A percentile compares a stretch with the other conserved stretches of the same genome.
Conservation (phyloP, 2,888 invertebrate genomes). For the Athetis lepigone region DNA sequence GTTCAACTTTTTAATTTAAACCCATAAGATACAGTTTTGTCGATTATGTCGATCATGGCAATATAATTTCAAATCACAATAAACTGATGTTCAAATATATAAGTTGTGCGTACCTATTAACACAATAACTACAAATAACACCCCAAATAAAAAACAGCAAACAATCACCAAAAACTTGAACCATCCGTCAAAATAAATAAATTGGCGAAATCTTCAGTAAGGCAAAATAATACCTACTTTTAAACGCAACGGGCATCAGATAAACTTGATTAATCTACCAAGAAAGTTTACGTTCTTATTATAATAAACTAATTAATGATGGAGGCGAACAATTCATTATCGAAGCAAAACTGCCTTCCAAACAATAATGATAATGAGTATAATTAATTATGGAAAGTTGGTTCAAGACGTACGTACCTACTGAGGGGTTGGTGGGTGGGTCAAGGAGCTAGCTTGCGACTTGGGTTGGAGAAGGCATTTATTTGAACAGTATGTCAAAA, state of each 20-base stretch:
- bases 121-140: not conserved
- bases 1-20: too few relatives aligned
- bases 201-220: constrained; percentile 57
- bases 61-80: too few relatives aligned
- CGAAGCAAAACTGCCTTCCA: constrained; percentile 90
- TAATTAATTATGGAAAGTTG: constrained; percentile 91
- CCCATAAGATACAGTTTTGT: too few relatives aligned
- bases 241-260: constrained; percentile 83
- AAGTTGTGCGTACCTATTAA: too few relatives aligned
- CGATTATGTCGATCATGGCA: too few relatives aligned
- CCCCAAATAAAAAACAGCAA: constrained; percentile 17
- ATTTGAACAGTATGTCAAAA: too few relatives aligned
- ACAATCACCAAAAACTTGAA: constrained; percentile 47
- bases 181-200: constrained; percentile 62
- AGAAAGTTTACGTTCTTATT: constrained; percentile 88
- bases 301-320: constrained; percentile 91
- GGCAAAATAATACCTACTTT: constrained; percentile 67
- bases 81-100: too few relatives aligned
- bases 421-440: constrained; percentile 72
- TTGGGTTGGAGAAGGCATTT: constrained; percentile 69
- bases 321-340: constrained; percentile 90
- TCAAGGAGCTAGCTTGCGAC: constrained; percentile 51
- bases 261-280: constrained; percentile 89
- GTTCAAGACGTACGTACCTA: constrained; percentile 87
- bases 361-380: constrained; percentile 91